Conservation (phyloP, 2,888 invertebrate species). For the Luffia ferchaultella region DNA sequence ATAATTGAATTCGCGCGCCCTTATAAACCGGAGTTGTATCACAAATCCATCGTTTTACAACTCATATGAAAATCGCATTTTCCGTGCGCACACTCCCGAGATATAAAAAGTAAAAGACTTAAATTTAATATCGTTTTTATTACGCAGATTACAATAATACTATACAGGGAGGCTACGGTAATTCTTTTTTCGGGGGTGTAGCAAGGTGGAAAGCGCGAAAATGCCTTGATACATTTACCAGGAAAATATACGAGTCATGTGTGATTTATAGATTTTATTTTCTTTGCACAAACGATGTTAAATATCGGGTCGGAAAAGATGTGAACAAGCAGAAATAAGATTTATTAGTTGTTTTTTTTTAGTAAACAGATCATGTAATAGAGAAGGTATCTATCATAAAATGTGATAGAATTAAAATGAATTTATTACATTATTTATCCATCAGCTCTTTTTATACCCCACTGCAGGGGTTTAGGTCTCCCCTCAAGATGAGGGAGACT, state of each 20-base stretch:
- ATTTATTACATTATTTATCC: too few relatives aligned
- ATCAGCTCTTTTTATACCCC: too few relatives aligned
- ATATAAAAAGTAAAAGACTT: slow-evolving; percentile 50
- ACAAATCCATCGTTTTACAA: slow-evolving; percentile 50
- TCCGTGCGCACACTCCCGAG: slow-evolving; percentile 49
- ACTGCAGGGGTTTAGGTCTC: too few relatives aligned
- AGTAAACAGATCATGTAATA: too few relatives aligned
- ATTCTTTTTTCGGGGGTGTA: not conserved
- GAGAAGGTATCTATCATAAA: too few relatives aligned
- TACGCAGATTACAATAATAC: slow-evolving; percentile 55
- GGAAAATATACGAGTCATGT: not conserved
- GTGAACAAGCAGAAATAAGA: too few relatives aligned
- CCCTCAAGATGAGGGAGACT: too few relatives aligned
- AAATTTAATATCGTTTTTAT: slow-evolving; percentile 59
- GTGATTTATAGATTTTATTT: not conserved
- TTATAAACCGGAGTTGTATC: slow-evolving; percentile 32
- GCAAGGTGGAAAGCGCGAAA: not conserved
- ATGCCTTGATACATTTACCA: not conserved
- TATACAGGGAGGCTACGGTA: slow-evolving; percentile 21
- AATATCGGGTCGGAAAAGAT: too few relatives aligned
- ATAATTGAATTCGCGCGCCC: slow-evolving; percentile 11
- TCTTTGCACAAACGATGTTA: too few relatives aligned
- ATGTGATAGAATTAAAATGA: too few relatives aligned
- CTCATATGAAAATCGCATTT: slow-evolving; percentile 55
- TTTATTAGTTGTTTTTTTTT: too few relatives aligned